Evolutionary conservation across 2,888 invertebrate species (phyloP).

Genomic region (Nomada fabriciana): DNA sequence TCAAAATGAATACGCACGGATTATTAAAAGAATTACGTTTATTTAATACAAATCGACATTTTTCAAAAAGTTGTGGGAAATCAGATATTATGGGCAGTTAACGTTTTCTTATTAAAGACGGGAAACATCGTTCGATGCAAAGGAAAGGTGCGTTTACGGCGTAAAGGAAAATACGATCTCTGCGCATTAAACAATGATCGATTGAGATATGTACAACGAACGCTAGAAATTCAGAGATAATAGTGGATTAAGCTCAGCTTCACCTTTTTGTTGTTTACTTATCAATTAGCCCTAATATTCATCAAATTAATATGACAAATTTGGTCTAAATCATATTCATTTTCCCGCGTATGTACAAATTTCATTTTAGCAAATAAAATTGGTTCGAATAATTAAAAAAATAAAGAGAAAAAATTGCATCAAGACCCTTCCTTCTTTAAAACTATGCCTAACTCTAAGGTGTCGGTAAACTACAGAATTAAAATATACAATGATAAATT

Average conservation of each 20-base stretch:
- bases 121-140: constrained; percentile 17
- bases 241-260: constrained; percentile 35
- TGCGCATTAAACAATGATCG: constrained; percentile 40
- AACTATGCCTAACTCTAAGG: constrained; percentile 49
- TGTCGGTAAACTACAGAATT: constrained; percentile 49
- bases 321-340: constrained; percentile 45
- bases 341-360: constrained; percentile 54
- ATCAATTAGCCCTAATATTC: constrained; percentile 1
- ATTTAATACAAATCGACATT: constrained; percentile 51
- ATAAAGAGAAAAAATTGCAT: constrained; percentile 35
- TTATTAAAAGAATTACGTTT: constrained; percentile 57
- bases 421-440: constrained; percentile 33
- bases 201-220: constrained; percentile 46
- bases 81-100: constrained; percentile 50
- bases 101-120: constrained; percentile 10
- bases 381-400: constrained; percentile 14
- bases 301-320: constrained; percentile 10
- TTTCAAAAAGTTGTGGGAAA: constrained; percentile 43
- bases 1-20: constrained; percentile 8
- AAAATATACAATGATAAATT: constrained; percentile 61
- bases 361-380: constrained; percentile 35
- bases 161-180: constrained; percentile 23
- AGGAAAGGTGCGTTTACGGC: constrained; percentile 5
- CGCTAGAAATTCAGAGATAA: constrained; percentile 33
- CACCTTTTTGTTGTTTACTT: constrained; percentile 27